These are phyloP conservation scores for Okamejei kenojei DNA, from an alignment of 2,797 vertebrate species.

Conservation along the genomic window DNA sequence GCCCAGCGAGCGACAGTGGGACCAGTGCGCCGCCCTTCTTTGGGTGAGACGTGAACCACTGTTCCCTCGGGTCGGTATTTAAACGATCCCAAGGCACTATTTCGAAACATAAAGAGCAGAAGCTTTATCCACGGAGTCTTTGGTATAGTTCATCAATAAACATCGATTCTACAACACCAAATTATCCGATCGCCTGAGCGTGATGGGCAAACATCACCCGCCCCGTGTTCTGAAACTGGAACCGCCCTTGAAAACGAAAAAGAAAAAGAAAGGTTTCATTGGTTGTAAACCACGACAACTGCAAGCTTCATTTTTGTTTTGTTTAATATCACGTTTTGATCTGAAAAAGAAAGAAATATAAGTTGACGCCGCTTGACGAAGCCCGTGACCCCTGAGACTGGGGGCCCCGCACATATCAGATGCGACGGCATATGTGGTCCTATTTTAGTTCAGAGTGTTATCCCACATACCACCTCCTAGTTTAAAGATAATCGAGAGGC, in stretches of 20 bases:
- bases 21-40: neutral
- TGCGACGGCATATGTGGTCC: neutral
- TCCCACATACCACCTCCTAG: neutral
- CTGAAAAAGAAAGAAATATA: neutral
- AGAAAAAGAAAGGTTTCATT: neutral
- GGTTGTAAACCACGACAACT: neutral
- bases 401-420: neutral
- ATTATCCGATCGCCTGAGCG: neutral
- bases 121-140: neutral
- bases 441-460: neutral
- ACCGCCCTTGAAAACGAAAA: neutral
- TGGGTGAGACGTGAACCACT: neutral
- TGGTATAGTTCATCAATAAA: neutral
- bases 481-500: neutral
- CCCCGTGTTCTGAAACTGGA: neutral
- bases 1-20: neutral
- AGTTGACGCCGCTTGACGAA: neutral
- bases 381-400: neutral
- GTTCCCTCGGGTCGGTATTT: neutral
- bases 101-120: neutral
- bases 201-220: neutral
- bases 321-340: neutral
- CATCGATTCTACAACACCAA: neutral
- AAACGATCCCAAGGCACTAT: neutral
- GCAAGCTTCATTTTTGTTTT: neutral